Conservation (phyloP, 2,113 vertebrate genomes). For the Herpailurus yagouaroundi region DNA sequence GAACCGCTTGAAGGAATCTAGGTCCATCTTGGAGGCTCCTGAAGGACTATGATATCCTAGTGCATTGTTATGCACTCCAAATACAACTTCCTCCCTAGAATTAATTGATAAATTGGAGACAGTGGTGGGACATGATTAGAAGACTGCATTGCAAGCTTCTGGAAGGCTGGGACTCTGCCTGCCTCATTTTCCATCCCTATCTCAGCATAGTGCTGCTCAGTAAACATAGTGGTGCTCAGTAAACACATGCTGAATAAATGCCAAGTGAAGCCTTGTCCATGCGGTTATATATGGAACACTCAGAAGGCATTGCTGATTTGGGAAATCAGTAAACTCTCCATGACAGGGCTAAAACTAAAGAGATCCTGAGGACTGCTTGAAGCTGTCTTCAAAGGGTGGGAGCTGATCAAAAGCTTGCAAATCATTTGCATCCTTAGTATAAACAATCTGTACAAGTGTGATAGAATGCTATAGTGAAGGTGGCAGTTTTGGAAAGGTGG, state of each 20-base stretch:
- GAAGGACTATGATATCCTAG: too few relatives aligned
- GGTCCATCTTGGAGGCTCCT: background rate
- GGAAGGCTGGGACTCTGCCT: background rate
- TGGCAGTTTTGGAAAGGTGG: background rate
- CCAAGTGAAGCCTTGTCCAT: background rate
- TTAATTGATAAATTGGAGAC: background rate
- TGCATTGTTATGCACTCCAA: background rate
- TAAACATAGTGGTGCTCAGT: background rate
- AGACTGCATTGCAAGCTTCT: background rate
- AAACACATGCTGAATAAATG: background rate
- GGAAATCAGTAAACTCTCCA: background rate
- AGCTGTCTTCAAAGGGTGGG: background rate
- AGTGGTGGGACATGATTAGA: background rate
- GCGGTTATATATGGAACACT: background rate
- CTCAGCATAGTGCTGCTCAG: background rate
- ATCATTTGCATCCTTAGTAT: background rate
- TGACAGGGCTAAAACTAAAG: background rate
- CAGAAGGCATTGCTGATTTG: background rate
- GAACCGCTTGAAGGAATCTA: background rate
- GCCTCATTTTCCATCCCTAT: background rate
- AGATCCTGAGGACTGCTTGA: background rate
- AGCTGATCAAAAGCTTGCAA: background rate
- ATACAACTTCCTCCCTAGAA: background rate
- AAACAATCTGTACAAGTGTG: background rate
- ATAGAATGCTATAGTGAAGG: background rate